Percentiles rank a stretch among this genome's conserved stretches.
phyloP scores from a whole-genome alignment of 1,140 invertebrate genomes.

The Ylistrum balloti region DNA sequence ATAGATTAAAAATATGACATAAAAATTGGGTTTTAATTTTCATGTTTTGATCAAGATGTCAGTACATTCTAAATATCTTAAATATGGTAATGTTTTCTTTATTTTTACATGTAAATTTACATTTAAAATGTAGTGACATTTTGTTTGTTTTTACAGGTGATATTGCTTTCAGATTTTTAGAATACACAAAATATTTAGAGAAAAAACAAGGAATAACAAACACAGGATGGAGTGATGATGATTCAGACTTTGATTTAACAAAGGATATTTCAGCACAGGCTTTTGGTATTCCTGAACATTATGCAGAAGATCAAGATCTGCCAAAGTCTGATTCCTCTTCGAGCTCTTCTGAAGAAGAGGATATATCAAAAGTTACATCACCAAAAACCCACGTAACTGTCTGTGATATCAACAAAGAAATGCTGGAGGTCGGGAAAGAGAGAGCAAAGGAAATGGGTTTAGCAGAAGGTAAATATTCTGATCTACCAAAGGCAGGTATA shows the following conservation, averaged over 20 bases:
- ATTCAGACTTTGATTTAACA: conserved; percentile 60
- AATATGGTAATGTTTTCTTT: no score
- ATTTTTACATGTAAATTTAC: no score
- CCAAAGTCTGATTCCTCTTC: conserved; percentile 54
- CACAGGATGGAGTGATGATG: background rate
- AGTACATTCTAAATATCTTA: no score
- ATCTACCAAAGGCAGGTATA: no score
- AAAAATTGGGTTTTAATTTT: no score
- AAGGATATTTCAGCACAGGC: conserved; percentile 51
- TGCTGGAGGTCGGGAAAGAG: conserved; percentile 95
- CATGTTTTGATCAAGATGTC: no score
- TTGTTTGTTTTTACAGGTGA: conserved; percentile 79
- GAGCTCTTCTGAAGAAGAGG: conserved; percentile 60
- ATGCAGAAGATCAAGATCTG: conserved; percentile 23
- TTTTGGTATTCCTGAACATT: conserved; percentile 47
- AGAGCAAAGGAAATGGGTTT: conserved; percentile 86
- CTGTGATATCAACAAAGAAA: conserved; percentile 96
- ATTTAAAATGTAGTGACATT: conserved; percentile 2
- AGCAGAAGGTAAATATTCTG: conserved; percentile 72
- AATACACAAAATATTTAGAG: conserved; percentile 68
- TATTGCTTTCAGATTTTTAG: conserved; percentile 83
- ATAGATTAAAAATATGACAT: no score
- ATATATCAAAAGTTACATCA: background rate
- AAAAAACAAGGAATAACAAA: background rate
- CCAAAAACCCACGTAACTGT: conserved; percentile 87